A percentile compares a stretch with the other conserved stretches of the same genome.
Conservation (phyloP, 1,140 invertebrate species). For the Caenorhabditis latens region DNA sequence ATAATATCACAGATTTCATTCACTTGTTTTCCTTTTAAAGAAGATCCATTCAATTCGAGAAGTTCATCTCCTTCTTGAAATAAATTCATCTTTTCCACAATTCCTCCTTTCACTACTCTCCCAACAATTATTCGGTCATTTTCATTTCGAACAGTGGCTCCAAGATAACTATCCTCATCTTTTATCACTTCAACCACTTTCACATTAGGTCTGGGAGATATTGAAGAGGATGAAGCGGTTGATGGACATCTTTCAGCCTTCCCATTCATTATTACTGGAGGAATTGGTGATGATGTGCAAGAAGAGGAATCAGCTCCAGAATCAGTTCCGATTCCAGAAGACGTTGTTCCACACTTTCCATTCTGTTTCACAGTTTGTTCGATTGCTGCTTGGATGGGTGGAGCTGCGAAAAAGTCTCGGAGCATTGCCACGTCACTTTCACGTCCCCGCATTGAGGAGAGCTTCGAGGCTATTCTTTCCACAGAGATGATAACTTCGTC, state of each 20-base stretch:
- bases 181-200: conserved; percentile 29
- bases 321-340: conserved; percentile 14
- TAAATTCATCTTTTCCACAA: conserved; percentile 90
- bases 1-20: conserved; percentile 97
- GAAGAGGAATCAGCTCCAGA: conserved; percentile 36
- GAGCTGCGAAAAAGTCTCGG: conserved; percentile 63
- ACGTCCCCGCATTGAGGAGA: conserved; percentile 56
- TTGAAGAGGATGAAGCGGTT: neutral
- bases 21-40: conserved; percentile 94
- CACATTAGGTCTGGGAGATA: neutral
- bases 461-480: conserved; percentile 66
- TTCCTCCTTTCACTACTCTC: conserved; percentile 92
- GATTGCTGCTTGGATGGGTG: conserved; percentile 65
- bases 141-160: conserved; percentile 90
- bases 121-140: conserved; percentile 90
- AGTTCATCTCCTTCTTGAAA: conserved; percentile 80
- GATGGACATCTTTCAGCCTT: conserved; percentile 16
- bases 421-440: conserved; percentile 63
- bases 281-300: conserved; percentile 40
- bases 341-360: conserved; percentile 49
- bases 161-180: conserved; percentile 74
- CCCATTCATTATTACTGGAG: conserved; percentile 24
- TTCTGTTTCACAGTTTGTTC: conserved; percentile 65
- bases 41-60: conserved; percentile 83
- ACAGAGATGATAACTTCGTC: conserved; percentile 67